Percentiles rank a stretch among this genome's conserved stretches.
Evolutionary conservation across 2,113 vertebrate species (phyloP).

Genomic region (Zosterops borbonicus): DNA sequence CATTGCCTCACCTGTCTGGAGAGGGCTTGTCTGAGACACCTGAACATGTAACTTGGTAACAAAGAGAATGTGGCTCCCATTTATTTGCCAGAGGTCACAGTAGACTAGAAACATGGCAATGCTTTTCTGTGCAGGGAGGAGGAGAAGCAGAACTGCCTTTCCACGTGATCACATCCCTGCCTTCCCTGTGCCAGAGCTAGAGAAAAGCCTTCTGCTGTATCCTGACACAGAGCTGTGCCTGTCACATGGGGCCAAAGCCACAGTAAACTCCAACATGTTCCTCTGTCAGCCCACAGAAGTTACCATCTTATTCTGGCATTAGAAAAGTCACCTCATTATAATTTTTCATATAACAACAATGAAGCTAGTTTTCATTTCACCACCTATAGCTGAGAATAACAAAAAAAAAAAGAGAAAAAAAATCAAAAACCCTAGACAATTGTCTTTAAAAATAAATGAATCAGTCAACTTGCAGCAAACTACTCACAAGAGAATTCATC

Average conservation of each 20-base stretch:
- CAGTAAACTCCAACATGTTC: neutral
- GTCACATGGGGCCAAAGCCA: neutral
- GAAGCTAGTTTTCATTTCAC: neutral
- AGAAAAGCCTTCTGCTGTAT: neutral
- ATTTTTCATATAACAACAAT: neutral
- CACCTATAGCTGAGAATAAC: neutral
- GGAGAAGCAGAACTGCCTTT: neutral
- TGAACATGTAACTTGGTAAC: fast-evolving
- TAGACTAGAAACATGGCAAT: neutral
- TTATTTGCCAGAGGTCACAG: neutral
- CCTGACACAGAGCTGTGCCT: neutral
- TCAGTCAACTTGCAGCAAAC: neutral
- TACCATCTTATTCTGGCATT: neutral
- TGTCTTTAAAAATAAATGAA: constrained; percentile 8
- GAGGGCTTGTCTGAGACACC: neutral
- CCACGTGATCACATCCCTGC: neutral
- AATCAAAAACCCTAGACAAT: neutral
- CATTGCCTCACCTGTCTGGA: neutral
- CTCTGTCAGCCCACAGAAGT: neutral
- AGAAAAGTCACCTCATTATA: neutral
- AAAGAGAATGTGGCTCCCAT: neutral
- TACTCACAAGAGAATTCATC: neutral
- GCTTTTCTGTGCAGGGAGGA: neutral
- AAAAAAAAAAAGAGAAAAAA: neutral
- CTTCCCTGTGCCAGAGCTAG: neutral